A percentile compares a stretch with the other conserved stretches of the same genome.
phyloP scores from a whole-genome alignment of 2,888 invertebrate species.

The Spilosoma lubricipeda region DNA sequence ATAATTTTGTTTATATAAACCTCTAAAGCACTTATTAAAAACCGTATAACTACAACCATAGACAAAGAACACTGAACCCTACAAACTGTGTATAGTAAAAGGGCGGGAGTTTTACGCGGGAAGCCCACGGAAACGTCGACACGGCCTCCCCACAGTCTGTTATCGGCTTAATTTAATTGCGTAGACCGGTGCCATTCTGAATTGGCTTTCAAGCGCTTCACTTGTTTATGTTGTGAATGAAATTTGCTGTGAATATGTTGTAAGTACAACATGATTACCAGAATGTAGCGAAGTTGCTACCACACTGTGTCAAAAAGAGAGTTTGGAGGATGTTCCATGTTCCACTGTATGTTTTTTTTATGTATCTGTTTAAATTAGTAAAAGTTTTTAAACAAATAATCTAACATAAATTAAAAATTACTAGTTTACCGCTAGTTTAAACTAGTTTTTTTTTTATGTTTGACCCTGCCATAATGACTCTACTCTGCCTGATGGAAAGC shows the following conservation, averaged over 20 bases:
- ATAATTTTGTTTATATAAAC: not conserved
- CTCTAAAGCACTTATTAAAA: not conserved
- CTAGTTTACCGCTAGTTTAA: too few relatives aligned
- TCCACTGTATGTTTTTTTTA: too few relatives aligned
- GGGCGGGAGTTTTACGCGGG: conserved; percentile 40
- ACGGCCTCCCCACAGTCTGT: conserved; percentile 41
- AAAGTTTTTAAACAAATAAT: too few relatives aligned
- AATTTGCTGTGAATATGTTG: conserved; percentile 36
- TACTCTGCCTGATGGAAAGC: too few relatives aligned
- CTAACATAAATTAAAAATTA: too few relatives aligned
- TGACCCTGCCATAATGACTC: too few relatives aligned
- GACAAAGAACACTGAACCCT: conserved; percentile 10
- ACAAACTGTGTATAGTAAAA: conserved; percentile 40
- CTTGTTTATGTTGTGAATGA: conserved; percentile 48
- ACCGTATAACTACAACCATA: not conserved
- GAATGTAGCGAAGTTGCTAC: not conserved
- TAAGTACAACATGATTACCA: conserved; percentile 20
- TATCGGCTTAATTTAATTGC: conserved; percentile 60
- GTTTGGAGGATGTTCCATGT: too few relatives aligned
- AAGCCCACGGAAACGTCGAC: conserved; percentile 41
- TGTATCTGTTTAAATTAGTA: too few relatives aligned
- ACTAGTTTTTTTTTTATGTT: too few relatives aligned
- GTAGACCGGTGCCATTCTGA: conserved; percentile 42
- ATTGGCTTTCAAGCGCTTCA: conserved; percentile 44
- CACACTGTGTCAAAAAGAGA: too few relatives aligned